Evolutionary conservation across 92 coral and sea anemone genomes (phyloP).

Genomic region (Palythoa heliodiscus): DNA sequence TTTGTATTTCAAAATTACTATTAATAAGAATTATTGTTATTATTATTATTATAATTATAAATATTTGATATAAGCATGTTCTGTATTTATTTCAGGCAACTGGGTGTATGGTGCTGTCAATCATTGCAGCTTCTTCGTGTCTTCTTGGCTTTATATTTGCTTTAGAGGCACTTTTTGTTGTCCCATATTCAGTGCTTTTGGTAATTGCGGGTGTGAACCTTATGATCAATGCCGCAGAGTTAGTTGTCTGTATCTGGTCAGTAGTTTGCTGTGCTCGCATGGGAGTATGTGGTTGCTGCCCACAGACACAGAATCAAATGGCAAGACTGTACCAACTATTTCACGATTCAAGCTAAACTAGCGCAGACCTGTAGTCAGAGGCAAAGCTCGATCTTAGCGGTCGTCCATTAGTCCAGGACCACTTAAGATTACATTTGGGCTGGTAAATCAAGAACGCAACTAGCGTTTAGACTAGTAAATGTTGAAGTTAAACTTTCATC

Average conservation of each 20-base stretch:
- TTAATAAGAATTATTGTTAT: no score
- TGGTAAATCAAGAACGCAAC: no score
- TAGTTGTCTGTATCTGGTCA: constrained; percentile 16
- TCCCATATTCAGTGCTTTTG: not conserved
- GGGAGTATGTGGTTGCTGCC: constrained; percentile 25
- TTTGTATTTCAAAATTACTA: no score
- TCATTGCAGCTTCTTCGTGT: constrained; percentile 2
- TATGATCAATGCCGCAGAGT: not conserved
- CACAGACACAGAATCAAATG: not conserved
- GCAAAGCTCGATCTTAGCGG: no score
- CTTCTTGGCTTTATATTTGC: not conserved
- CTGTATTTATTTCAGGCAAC: constrained; percentile 9
- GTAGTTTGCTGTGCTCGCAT: constrained; percentile 16
- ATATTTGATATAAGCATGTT: not conserved
- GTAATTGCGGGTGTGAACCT: not conserved
- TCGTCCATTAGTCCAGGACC: no score
- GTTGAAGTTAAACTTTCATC: no score
- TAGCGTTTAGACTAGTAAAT: no score
- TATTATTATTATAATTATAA: not conserved
- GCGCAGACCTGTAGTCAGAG: no score
- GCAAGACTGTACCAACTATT: not conserved
- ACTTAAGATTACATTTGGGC: no score
- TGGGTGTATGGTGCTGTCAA: constrained; percentile 20
- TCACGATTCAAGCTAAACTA: no score
- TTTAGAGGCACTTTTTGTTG: not conserved